phyloP scores from a whole-genome alignment of 2,113 vertebrate genomes.

The Sylvilagus bachmani region DNA sequence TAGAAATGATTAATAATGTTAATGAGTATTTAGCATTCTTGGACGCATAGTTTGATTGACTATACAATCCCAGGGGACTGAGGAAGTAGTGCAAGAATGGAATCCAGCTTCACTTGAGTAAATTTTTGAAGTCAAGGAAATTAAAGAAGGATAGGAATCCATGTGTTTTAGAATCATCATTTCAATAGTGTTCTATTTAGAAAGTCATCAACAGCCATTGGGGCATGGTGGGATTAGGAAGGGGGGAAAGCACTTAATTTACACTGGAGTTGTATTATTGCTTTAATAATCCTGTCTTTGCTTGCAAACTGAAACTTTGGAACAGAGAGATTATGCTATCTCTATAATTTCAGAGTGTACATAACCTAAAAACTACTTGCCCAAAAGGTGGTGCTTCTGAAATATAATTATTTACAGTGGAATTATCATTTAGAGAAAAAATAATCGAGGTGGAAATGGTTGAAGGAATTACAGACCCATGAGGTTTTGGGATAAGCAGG shows the following conservation, averaged over 20 bases:
- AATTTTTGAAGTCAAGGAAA: slow-evolving; percentile 53
- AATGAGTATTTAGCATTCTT: slow-evolving; percentile 46
- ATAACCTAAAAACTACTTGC: neutral
- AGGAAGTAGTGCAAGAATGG: neutral
- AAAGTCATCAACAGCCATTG: neutral
- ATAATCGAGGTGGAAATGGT: slow-evolving; percentile 3
- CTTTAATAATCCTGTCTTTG: neutral
- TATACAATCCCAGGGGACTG: neutral
- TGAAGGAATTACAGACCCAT: neutral
- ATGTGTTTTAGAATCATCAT: neutral
- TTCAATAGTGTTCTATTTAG: slow-evolving; percentile 18
- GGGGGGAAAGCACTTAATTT: neutral
- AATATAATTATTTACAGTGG: neutral
- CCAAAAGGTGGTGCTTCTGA: slow-evolving; percentile 33
- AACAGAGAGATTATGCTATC: neutral
- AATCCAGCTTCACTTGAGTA: slow-evolving; percentile 27
- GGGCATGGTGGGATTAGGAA: neutral
- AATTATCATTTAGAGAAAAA: slow-evolving; percentile 22
- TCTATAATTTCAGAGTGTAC: neutral
- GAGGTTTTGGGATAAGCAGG: slow-evolving; percentile 40
- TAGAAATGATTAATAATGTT: slow-evolving; percentile 60
- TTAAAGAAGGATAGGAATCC: slow-evolving; percentile 42
- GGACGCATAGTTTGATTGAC: slow-evolving; percentile 33
- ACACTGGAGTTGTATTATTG: neutral
- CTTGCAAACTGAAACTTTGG: neutral